Percentiles rank a stretch among this genome's conserved stretches.
Evolutionary conservation across 2,113 vertebrate genomes (phyloP).

Genomic region (Ciconia stormi): DNA sequence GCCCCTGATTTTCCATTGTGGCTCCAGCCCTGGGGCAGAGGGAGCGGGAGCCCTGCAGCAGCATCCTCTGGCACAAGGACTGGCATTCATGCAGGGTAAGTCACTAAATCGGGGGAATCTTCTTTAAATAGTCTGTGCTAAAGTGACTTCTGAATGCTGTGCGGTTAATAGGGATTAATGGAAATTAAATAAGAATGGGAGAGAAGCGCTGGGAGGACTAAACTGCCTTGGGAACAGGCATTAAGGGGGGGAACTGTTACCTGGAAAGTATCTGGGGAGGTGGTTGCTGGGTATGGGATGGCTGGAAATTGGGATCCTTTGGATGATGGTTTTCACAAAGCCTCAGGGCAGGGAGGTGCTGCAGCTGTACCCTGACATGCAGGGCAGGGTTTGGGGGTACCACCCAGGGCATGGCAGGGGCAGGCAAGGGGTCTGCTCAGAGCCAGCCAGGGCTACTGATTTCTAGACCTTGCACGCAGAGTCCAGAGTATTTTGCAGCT

Average conservation of each 20-base stretch:
- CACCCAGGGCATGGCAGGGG: neutral
- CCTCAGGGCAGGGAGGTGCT: neutral
- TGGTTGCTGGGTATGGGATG: neutral
- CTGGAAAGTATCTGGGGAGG: neutral
- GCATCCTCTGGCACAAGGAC: neutral
- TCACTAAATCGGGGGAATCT: neutral
- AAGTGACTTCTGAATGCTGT: neutral
- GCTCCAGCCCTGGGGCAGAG: accelerated
- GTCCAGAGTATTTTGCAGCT: neutral
- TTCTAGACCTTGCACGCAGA: neutral
- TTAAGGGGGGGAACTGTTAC: neutral
- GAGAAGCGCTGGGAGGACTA: neutral
- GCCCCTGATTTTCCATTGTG: neutral
- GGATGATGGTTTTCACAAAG: neutral
- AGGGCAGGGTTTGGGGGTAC: neutral
- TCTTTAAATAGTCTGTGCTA: neutral
- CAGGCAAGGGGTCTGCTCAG: neutral
- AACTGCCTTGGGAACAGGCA: neutral
- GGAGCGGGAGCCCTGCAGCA: neutral
- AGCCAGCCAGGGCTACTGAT: neutral
- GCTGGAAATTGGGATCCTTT: neutral
- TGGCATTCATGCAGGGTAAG: neutral
- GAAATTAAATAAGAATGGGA: neutral
- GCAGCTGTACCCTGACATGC: too few relatives aligned
- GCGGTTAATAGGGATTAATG: neutral